phyloP scores from a whole-genome alignment of 2,797 vertebrate genomes.

The Prunella strophiata region DNA sequence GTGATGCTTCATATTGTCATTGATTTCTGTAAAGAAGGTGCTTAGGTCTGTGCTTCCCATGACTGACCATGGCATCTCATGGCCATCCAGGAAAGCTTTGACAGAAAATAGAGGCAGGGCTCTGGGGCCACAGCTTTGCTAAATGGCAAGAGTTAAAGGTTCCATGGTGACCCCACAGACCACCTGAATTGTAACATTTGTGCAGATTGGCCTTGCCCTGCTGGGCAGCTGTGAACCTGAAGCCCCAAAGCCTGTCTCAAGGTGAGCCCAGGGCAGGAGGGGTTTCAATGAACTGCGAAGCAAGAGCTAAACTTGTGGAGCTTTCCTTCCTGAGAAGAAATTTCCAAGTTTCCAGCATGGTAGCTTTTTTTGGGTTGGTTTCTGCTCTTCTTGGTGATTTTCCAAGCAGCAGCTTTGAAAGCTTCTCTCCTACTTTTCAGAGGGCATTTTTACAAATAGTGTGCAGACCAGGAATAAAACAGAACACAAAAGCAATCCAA shows the following conservation, averaged over 20 bases:
- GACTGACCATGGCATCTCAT: not conserved
- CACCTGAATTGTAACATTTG: not conserved
- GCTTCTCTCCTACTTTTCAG: not conserved
- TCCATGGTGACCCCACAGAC: accelerated
- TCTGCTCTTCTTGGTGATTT: not conserved
- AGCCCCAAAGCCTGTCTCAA: accelerated
- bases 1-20: not conserved
- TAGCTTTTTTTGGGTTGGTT: not conserved
- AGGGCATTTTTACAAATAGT: not conserved
- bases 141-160: not conserved
- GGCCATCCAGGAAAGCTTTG: accelerated
- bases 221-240: accelerated
- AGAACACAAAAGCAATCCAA: not conserved
- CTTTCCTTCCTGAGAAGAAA: not conserved
- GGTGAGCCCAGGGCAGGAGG: not conserved
- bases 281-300: accelerated
- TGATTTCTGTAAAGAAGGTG: not conserved
- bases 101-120: not conserved
- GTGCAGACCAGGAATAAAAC: not conserved
- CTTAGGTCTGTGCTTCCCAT: not conserved
- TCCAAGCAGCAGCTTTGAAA: not conserved
- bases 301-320: not conserved
- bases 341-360: accelerated
- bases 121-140: not conserved
- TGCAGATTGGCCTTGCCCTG: not conserved